These are phyloP conservation scores for Callosobruchus maculatus DNA, from an alignment of 2,888 invertebrate species.

Conservation along the genomic window DNA sequence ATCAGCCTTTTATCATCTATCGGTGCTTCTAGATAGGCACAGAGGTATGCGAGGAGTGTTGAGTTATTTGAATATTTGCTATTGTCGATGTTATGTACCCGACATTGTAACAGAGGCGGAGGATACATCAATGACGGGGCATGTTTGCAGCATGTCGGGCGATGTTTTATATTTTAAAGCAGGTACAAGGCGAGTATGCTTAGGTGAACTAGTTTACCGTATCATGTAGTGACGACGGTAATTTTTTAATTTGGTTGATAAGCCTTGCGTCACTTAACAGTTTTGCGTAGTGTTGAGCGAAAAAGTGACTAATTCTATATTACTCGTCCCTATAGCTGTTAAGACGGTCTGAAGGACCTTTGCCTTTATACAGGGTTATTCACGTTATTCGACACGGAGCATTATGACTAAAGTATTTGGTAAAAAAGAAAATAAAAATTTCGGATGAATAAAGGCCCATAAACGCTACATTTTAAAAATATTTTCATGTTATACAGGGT, in stretches of 20 bases:
- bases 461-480: no score
- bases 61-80: not conserved
- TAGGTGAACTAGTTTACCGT: no score
- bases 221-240: no score
- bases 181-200: no score
- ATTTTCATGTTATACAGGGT: no score
- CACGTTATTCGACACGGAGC: no score
- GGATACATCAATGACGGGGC: not conserved
- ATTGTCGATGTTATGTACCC: not conserved
- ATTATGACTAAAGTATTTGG: no score
- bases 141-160: not conserved
- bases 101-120: not conserved
- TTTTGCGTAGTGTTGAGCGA: not conserved
- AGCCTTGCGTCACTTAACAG: not conserved
- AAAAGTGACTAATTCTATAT: not conserved
- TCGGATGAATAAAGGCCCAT: no score
- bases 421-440: no score
- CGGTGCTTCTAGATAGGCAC: not conserved
- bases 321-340: no score
- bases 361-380: no score
- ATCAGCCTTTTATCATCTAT: not conserved
- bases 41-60: not conserved
- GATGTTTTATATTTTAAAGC: not conserved
- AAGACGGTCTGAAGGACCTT: no score
- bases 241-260: not conserved